A percentile compares a stretch with the other conserved stretches of the same genome.
phyloP scores from a whole-genome alignment of 2,113 vertebrate species.

The Centropus unirufus region DNA sequence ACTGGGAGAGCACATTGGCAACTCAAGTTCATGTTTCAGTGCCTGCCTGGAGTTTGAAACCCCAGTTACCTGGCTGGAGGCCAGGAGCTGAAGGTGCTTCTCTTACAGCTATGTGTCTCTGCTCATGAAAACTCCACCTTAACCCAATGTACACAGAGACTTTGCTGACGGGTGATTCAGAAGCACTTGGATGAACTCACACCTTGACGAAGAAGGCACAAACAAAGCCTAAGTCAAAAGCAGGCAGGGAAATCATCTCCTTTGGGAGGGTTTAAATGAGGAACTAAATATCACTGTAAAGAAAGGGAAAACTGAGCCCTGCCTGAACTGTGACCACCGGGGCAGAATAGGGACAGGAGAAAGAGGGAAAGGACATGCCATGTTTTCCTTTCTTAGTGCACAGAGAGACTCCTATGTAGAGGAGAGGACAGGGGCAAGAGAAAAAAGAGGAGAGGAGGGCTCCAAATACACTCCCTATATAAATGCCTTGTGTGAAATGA shows the following conservation, averaged over 20 bases:
- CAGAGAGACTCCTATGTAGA: background rate
- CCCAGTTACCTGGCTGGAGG: background rate
- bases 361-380: background rate
- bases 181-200: background rate
- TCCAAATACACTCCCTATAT: background rate
- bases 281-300: background rate
- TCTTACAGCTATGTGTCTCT: background rate
- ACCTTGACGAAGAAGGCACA: background rate
- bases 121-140: background rate
- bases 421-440: background rate
- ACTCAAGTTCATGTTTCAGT: background rate
- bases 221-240: background rate
- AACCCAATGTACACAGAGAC: background rate
- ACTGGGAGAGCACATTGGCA: background rate
- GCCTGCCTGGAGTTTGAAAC: background rate
- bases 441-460: background rate
- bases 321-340: accelerated
- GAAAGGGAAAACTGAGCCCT: background rate
- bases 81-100: background rate
- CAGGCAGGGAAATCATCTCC: background rate
- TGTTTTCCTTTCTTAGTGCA: background rate
- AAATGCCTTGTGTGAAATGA: background rate
- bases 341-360: background rate
- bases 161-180: background rate
- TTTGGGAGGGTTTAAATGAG: background rate